Percentiles rank a stretch among this genome's conserved stretches.
Evolutionary conservation across 2,113 vertebrate species (phyloP).

Genomic region (Petrocephalus microphthalmus): DNA sequence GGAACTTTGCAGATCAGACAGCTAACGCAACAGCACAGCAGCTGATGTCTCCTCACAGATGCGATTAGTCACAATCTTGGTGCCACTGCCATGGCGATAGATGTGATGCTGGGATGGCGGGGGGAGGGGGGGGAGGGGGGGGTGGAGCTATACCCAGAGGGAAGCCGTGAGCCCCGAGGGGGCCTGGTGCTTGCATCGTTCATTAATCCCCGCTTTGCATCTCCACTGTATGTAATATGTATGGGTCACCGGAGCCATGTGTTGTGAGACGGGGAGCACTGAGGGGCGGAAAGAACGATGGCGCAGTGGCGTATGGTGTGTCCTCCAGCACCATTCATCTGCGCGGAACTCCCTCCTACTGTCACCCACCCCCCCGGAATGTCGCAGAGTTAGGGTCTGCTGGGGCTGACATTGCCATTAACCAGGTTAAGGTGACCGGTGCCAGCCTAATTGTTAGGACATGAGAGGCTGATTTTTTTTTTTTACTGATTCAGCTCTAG

Average conservation of each 20-base stretch:
- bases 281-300: constrained; percentile 46
- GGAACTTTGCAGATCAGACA: not conserved
- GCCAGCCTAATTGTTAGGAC: not conserved
- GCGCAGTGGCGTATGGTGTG: constrained; percentile 48
- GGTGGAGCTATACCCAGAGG: constrained; percentile 22
- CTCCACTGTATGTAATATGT: constrained; percentile 69
- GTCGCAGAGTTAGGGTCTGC: constrained; percentile 40
- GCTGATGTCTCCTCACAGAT: not conserved
- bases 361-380: constrained; percentile 47
- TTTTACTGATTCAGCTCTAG: not conserved
- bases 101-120: not conserved
- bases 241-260: constrained; percentile 66
- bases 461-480: not conserved
- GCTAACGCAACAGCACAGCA: not conserved
- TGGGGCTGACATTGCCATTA: too few species aligned
- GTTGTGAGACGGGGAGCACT: constrained; percentile 60
- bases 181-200: constrained; percentile 52
- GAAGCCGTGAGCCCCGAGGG: constrained; percentile 49
- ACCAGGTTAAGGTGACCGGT: not conserved
- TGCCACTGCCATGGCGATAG: not conserved
- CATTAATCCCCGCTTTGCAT: constrained; percentile 71
- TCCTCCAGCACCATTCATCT: constrained; percentile 48
- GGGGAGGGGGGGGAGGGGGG: not conserved
- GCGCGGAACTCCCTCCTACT: constrained; percentile 50
- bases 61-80: not conserved